These are phyloP conservation scores for Apaloderma vittatum DNA, from an alignment of 2,113 vertebrate genomes.

Conservation along the genomic window DNA sequence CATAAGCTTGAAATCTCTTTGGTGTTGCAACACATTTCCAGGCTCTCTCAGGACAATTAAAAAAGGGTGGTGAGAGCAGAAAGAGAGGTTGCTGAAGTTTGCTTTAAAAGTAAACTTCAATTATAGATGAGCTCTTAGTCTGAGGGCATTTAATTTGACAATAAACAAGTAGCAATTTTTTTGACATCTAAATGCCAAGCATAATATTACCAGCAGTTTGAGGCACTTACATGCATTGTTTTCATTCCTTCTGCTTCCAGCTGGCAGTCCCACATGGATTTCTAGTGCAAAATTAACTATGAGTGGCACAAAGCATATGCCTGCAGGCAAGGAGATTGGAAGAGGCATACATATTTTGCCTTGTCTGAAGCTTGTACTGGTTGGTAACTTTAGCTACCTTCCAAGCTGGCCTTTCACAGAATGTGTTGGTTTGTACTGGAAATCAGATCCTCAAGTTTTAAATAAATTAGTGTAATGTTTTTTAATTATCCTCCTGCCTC, in stretches of 20 bases:
- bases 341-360: slow-evolving; percentile 15
- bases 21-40: neutral
- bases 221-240: neutral
- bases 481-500: neutral
- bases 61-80: neutral
- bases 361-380: slow-evolving; percentile 8
- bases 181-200: slow-evolving; percentile 34
- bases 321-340: slow-evolving; percentile 38
- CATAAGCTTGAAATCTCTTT: neutral
- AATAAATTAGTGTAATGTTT: neutral
- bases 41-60: neutral
- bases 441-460: neutral
- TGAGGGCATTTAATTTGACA: neutral
- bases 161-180: slow-evolving; percentile 22
- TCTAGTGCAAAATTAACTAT: slow-evolving; percentile 50
- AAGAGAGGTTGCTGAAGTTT: neutral
- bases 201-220: neutral
- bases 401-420: neutral
- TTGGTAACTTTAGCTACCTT: slow-evolving; percentile 7
- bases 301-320: slow-evolving; percentile 32
- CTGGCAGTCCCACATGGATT: neutral
- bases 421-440: neutral
- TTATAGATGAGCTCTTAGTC: slow-evolving; percentile 35
- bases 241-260: neutral
- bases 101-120: slow-evolving; percentile 30